These are phyloP conservation scores for Lepus americanus DNA, from an alignment of 2,113 vertebrate genomes.

Conservation along the genomic window DNA sequence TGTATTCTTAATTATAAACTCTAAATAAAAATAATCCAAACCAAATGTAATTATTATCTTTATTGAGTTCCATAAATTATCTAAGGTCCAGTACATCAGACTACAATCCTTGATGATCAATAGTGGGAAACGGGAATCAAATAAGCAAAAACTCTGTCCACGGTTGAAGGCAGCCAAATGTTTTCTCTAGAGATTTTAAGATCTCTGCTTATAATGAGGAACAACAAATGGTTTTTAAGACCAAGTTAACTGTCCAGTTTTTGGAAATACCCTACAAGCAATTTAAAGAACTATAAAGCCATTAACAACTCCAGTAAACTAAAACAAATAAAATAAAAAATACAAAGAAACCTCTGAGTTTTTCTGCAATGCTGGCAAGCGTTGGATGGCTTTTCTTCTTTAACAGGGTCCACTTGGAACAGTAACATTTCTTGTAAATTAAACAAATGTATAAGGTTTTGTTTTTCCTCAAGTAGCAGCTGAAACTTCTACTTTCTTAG, in stretches of 20 bases:
- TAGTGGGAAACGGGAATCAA: constrained; percentile 1
- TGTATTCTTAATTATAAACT: background rate
- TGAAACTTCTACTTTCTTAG: constrained; percentile 42
- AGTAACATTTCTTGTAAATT: constrained; percentile 72
- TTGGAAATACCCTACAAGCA: constrained; percentile 52
- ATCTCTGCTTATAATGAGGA: constrained; percentile 27
- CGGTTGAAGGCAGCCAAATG: background rate
- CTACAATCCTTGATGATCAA: background rate
- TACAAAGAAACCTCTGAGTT: constrained; percentile 66
- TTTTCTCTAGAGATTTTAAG: constrained; percentile 40
- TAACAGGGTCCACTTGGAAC: constrained; percentile 63
- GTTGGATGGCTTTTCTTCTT: constrained; percentile 53
- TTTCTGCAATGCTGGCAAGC: background rate
- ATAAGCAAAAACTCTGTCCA: background rate
- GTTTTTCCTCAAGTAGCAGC: constrained; percentile 62
- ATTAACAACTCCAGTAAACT: constrained; percentile 67
- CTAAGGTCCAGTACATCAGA: background rate
- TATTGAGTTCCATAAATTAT: constrained; percentile 1
- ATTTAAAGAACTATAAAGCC: constrained; percentile 63
- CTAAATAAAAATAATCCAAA: constrained; percentile 42
- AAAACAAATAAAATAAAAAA: background rate
- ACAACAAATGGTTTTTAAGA: constrained; percentile 48
- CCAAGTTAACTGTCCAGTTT: constrained; percentile 5
- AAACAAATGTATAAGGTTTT: constrained; percentile 63
- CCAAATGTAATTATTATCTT: constrained; percentile 1